Base-by-base conservation (phyloP, 2,888 invertebrate genomes). In the Melinopterus prodromus region DNA sequence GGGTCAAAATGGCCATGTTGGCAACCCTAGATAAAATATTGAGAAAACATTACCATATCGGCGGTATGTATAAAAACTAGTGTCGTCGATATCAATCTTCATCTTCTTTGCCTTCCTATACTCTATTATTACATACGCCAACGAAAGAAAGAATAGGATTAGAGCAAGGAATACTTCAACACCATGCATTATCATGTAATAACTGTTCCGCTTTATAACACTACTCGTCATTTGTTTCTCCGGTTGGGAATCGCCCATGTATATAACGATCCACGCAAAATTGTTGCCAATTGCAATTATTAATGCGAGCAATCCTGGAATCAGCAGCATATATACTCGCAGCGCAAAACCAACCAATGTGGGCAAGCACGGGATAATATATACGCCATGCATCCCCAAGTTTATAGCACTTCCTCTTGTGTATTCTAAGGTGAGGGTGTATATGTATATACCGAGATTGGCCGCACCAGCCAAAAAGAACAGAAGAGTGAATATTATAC, bases 381-480 rank as follows among this genome's bases (percentile, higher is more conserved):
- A 26, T 9, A 37, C 74, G 7, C 74, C 74, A 35, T 74, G 74
- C 35, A 74, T 37, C 2, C 74, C 74, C 35, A 74, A 35, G 37
- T 74, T 74, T 0, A 74, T 74, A n/a, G 35, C 74, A 74, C 74
- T 74, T 26, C 74, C 74, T 36, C 74, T 35, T 7, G 74, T 74
- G 35, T 74, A 74, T 71, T 15, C 26, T 26, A 15, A 16, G 26
- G 15, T 26, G 6, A 74, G 37, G 6, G 37, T 74, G 35, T 36
- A 36, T 7, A 74, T 74, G 36, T 74, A 74, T 26, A 74, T 26
- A 4, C 35, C 37, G 35, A 74, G 36, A 74, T 74, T 74, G 7
- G 9, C 37, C 7, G 37, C 35, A 12, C n/a, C 36, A 1, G 74
- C 37, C 14, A 2, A 15, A 14, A 74, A 26, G 74, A 74, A 74